Conservation (phyloP, 1,140 invertebrate species). For the Microvelia longipes region DNA sequence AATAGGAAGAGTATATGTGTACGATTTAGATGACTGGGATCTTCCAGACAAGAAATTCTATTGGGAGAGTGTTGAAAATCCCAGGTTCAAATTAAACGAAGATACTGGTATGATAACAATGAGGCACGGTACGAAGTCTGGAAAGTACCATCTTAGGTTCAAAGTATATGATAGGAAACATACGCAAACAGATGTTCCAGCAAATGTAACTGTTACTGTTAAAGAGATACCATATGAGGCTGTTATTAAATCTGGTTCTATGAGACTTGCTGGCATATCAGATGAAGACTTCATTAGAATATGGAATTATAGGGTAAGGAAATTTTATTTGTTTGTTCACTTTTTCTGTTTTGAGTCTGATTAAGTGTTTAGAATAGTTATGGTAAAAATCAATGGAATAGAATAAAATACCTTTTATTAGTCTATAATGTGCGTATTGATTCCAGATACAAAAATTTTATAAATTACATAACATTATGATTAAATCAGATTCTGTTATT, state of each 20-base stretch:
- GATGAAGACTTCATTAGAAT: conserved; percentile 91
- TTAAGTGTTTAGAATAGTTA: too few species aligned
- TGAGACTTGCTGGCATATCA: conserved; percentile 81
- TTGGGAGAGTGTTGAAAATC: conserved; percentile 68
- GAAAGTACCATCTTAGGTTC: conserved; percentile 67
- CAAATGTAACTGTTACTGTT: conserved; percentile 83
- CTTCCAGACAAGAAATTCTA: conserved; percentile 92
- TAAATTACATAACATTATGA: too few species aligned
- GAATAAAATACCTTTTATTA: too few species aligned
- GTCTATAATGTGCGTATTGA: too few species aligned
- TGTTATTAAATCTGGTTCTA: conserved; percentile 85
- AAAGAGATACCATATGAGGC: conserved; percentile 90
- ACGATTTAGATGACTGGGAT: conserved; percentile 96
- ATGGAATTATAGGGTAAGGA: conserved; percentile 65
- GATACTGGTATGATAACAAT: conserved; percentile 91
- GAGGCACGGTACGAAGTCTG: conserved; percentile 75
- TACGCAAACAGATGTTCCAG: conserved; percentile 76
- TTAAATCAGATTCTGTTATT: too few species aligned
- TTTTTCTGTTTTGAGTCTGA: too few species aligned
- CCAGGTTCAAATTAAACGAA: conserved; percentile 71
- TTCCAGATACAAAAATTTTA: too few species aligned
- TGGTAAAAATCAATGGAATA: too few species aligned
- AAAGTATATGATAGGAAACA: conserved; percentile 83
- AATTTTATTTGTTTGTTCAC: not conserved
- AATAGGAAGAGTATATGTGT: conserved; percentile 88